A percentile compares a stretch with the other conserved stretches of the same genome.
Evolutionary conservation across 2,888 invertebrate species (phyloP).

Genomic region (Elmis aenea): DNA sequence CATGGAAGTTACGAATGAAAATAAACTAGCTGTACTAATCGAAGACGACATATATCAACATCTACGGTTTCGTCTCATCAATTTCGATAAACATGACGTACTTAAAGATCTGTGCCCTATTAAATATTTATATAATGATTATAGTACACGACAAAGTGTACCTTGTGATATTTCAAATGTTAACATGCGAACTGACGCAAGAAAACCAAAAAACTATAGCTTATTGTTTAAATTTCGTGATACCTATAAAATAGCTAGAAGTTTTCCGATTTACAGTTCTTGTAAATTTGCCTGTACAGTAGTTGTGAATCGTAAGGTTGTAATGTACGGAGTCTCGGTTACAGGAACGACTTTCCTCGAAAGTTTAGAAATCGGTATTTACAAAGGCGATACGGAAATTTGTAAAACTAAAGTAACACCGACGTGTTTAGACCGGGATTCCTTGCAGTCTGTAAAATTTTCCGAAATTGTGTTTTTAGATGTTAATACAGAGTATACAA

Average conservation of each 20-base stretch:
- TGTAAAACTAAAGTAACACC: no score
- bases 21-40: constrained; percentile 46
- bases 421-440: no score
- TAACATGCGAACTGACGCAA: constrained; percentile 4
- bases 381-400: no score
- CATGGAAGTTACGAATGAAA: constrained; percentile 44
- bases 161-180: constrained; percentile 7
- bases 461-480: constrained; percentile 29
- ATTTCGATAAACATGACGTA: neutral
- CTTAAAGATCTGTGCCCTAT: no score
- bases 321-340: constrained; percentile 14
- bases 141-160: constrained; percentile 5
- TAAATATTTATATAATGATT: constrained; percentile 8
- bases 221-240: constrained; percentile 18
- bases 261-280: constrained; percentile 2
- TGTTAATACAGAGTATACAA: constrained; percentile 30
- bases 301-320: constrained; percentile 3
- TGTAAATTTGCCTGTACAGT: constrained; percentile 7
- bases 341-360: no score
- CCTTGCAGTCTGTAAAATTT: constrained; percentile 17
- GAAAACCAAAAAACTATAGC: constrained; percentile 4
- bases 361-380: no score
- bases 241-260: constrained; percentile 19
- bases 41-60: constrained; percentile 47
- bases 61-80: constrained; percentile 46